Evolutionary conservation across 2,113 vertebrate genomes (phyloP).

Genomic region (Lonchura striata): DNA sequence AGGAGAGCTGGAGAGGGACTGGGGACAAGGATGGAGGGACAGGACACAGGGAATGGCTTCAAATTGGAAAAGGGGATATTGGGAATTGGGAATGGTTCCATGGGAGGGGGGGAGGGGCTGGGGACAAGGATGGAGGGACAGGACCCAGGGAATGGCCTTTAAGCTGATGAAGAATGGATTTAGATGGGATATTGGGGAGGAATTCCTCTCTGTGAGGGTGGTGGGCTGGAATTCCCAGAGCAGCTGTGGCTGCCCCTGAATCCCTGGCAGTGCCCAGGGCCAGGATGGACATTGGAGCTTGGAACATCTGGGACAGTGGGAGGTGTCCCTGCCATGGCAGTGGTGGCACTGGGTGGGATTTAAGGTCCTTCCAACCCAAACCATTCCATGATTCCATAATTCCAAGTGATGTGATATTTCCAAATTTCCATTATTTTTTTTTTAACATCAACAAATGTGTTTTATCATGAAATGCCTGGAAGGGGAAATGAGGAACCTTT

Average conservation of each 20-base stretch:
- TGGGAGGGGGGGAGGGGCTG: neutral
- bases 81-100: neutral
- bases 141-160: neutral
- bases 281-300: neutral
- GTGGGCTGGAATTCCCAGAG: neutral
- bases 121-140: neutral
- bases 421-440: neutral
- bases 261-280: neutral
- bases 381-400: neutral
- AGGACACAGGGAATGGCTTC: neutral
- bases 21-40: neutral
- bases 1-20: neutral
- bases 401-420: neutral
- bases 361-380: neutral
- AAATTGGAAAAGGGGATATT: neutral
- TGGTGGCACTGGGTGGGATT: accelerated
- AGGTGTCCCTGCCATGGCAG: neutral
- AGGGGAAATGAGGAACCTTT: neutral
- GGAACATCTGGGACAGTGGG: neutral
- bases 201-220: neutral
- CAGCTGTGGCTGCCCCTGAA: neutral
- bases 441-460: neutral
- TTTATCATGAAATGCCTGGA: neutral
- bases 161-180: too few relatives aligned
- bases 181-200: neutral